Evolutionary conservation across 2,888 invertebrate genomes (phyloP).

Genomic region (Ectemnius lituratus): DNA sequence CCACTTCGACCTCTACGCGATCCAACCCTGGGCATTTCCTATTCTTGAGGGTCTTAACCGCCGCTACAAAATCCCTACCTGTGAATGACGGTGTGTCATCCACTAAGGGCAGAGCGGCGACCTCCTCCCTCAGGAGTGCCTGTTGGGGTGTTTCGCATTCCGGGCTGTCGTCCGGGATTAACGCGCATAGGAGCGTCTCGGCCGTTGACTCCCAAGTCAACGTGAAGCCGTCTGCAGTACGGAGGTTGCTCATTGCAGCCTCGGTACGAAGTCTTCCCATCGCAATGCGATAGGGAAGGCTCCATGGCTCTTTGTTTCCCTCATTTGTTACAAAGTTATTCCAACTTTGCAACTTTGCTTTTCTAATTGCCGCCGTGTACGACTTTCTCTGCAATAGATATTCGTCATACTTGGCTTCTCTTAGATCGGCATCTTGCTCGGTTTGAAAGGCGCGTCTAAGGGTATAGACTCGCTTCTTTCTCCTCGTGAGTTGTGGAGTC

Average conservation of each 20-base stretch:
- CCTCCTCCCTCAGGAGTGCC: background rate
- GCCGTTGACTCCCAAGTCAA: background rate
- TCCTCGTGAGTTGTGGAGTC: slow-evolving; percentile 7
- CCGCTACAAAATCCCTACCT: background rate
- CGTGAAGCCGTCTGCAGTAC: background rate
- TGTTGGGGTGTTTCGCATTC: background rate
- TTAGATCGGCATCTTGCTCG: background rate
- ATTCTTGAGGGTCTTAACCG: background rate
- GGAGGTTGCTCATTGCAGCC: background rate
- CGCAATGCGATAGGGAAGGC: background rate
- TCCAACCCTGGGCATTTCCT: background rate
- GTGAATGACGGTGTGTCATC: background rate
- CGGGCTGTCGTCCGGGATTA: background rate
- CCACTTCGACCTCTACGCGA: background rate
- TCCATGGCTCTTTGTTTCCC: background rate
- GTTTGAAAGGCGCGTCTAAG: background rate
- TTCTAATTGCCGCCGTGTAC: background rate
- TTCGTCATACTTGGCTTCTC: background rate
- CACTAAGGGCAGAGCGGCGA: background rate
- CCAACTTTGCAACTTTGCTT: background rate
- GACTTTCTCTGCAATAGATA: background rate
- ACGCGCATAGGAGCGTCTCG: background rate
- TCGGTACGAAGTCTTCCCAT: background rate
- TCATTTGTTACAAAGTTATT: too few species aligned
- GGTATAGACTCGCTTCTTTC: background rate